Percentiles rank a stretch among this genome's conserved stretches.
Conservation (phyloP, 2,797 vertebrate genomes). For the Crenichthys baileyi region DNA sequence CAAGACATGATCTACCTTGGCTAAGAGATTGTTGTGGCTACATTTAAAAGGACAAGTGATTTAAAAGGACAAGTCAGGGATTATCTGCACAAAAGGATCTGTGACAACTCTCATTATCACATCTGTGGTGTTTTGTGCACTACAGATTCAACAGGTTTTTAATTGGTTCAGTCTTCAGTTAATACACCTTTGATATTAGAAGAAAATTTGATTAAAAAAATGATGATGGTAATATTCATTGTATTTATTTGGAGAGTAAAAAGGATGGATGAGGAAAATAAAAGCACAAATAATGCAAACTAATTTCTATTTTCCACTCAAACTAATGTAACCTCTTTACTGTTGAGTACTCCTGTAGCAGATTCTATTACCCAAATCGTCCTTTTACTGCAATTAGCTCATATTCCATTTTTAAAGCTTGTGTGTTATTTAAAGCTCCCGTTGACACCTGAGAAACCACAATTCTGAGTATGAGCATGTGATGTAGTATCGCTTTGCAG, state of each 20-base stretch:
- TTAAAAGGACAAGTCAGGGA: too few species aligned
- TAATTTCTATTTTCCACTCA: constrained; percentile 42
- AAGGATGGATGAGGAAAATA: constrained; percentile 67
- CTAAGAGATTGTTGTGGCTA: too few species aligned
- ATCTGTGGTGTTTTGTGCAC: neutral
- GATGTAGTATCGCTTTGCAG: constrained; percentile 74
- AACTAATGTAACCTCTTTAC: constrained; percentile 39
- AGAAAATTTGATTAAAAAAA: neutral
- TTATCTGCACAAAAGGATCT: too few species aligned
- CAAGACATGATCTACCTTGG: too few species aligned
- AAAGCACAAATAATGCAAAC: constrained; percentile 64
- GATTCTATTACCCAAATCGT: constrained; percentile 41
- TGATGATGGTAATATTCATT: neutral
- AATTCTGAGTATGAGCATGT: constrained; percentile 78
- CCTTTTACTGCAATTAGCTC: constrained; percentile 74
- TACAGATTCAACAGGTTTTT: neutral
- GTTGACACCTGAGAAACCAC: constrained; percentile 73
- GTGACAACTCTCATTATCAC: too few species aligned
- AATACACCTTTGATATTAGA: neutral
- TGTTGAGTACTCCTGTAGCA: constrained; percentile 9
- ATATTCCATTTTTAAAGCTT: constrained; percentile 75
- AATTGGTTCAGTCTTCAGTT: neutral
- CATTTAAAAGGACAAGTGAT: too few species aligned
- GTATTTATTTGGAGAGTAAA: constrained; percentile 72
- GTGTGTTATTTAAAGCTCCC: constrained; percentile 74